A percentile compares a stretch with the other conserved stretches of the same genome.
Conservation (phyloP, 2,888 invertebrate genomes). For the Dichetophora obliterata region DNA sequence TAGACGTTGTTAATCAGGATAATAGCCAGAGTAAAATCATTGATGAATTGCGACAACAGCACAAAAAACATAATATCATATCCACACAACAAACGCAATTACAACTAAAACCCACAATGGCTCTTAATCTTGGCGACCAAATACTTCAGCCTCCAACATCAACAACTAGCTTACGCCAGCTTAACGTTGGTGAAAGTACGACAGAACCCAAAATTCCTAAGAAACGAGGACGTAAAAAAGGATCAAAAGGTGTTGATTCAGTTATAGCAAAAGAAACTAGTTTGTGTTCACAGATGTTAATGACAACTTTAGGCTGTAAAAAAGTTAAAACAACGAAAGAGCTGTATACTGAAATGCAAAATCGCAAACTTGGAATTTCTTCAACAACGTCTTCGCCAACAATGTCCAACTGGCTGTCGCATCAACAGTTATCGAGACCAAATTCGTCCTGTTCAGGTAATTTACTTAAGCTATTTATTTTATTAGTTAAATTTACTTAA, state of each 20-base stretch:
- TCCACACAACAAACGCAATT: not conserved
- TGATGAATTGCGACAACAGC: constrained; percentile 48
- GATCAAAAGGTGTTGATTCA: constrained; percentile 67
- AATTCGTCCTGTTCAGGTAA: constrained; percentile 66
- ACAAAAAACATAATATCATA: constrained; percentile 16
- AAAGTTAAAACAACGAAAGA: constrained; percentile 70
- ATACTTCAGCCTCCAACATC: constrained; percentile 4
- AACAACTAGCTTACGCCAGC: not conserved
- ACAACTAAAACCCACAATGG: not conserved
- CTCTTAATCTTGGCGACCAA: not conserved
- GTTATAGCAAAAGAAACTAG: constrained; percentile 63
- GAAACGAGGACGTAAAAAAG: constrained; percentile 68
- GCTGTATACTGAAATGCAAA: constrained; percentile 68
- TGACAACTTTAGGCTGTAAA: constrained; percentile 59
- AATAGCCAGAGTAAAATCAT: constrained; percentile 48
- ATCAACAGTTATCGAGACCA: constrained; percentile 52
- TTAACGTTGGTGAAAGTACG: not conserved
- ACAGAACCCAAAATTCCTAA: constrained; percentile 54
- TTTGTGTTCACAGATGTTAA: constrained; percentile 62
- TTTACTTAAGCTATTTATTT: constrained; percentile 17
- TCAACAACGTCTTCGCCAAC: constrained; percentile 53
- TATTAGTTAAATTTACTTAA: too few relatives aligned
- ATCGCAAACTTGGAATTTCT: constrained; percentile 57
- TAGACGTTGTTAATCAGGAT: constrained; percentile 51
- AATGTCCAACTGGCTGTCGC: constrained; percentile 49